A percentile compares a stretch with the other conserved stretches of the same genome.
Evolutionary conservation across 2,888 invertebrate species (phyloP).

Genomic region (Malthinus flaveolus): DNA sequence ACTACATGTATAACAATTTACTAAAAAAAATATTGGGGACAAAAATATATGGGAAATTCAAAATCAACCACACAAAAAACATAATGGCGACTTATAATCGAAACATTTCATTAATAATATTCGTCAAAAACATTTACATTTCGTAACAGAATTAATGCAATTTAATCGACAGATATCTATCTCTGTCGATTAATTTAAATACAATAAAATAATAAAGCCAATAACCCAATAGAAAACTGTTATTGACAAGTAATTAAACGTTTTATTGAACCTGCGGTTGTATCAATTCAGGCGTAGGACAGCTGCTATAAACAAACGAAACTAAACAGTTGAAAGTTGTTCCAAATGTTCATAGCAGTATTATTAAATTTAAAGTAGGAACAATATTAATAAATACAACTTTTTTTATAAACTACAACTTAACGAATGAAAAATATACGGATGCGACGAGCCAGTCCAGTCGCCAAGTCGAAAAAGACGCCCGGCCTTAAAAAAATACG

Average conservation of each 20-base stretch:
- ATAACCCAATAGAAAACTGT: constrained; percentile 46
- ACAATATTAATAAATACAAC: not conserved
- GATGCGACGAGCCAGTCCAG: not conserved
- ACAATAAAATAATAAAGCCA: constrained; percentile 40
- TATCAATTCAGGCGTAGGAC: constrained; percentile 37
- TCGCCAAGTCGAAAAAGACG: too few relatives aligned
- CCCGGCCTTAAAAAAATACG: too few relatives aligned
- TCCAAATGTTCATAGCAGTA: constrained; percentile 8
- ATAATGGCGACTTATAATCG: too few relatives aligned
- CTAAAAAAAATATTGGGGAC: constrained; percentile 19
- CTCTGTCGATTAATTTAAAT: constrained; percentile 5
- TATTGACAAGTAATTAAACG: constrained; percentile 50
- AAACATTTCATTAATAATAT: not conserved
- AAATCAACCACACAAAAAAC: constrained; percentile 23
- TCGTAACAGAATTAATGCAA: not conserved
- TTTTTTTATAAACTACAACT: constrained; percentile 1
- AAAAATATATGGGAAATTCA: constrained; percentile 7
- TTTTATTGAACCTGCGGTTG: constrained; percentile 43
- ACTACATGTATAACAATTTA: constrained; percentile 30
- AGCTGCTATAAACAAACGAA: constrained; percentile 43
- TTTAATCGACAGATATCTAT: not conserved
- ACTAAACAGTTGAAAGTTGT: constrained; percentile 37
- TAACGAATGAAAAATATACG: not conserved
- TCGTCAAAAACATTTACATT: not conserved
- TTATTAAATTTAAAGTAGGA: not conserved